A percentile compares a stretch with the other conserved stretches of the same genome.
phyloP scores from a whole-genome alignment of 2,113 vertebrate genomes.

The Daboia siamensis region DNA sequence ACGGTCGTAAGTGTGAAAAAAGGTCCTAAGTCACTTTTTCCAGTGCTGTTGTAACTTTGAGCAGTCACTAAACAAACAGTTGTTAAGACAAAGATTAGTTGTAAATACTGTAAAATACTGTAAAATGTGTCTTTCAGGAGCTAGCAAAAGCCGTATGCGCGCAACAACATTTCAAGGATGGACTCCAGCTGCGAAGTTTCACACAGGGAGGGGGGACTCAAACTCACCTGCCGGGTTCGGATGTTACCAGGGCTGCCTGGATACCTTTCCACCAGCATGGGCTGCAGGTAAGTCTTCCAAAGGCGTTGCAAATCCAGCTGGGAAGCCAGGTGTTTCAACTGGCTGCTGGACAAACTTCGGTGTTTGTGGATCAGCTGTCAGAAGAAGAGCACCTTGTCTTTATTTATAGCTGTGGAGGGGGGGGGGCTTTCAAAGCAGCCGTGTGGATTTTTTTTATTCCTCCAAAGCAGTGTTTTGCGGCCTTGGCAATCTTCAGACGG shows the following conservation, averaged over 20 bases:
- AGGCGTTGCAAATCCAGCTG: slow-evolving; percentile 75
- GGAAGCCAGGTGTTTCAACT: slow-evolving; percentile 70
- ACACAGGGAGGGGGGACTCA: not conserved
- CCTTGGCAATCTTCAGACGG: not conserved
- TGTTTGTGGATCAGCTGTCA: slow-evolving; percentile 68
- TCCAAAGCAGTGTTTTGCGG: not conserved
- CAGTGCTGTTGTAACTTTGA: not conserved
- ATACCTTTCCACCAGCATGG: slow-evolving; percentile 78
- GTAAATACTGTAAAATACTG: not conserved
- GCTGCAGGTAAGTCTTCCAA: slow-evolving; percentile 78
- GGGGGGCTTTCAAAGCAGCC: not conserved
- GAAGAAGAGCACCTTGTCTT: not conserved
- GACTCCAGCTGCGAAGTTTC: not conserved
- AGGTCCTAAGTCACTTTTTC: not conserved
- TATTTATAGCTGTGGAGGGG: too few species aligned
- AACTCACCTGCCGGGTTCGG: slow-evolving; percentile 70
- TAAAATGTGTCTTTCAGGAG: not conserved
- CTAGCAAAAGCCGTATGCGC: not conserved
- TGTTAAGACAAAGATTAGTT: not conserved
- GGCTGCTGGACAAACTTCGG: slow-evolving; percentile 67
- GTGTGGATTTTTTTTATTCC: not conserved
- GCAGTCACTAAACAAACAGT: not conserved
- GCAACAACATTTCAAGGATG: not conserved
- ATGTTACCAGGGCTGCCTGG: slow-evolving; percentile 77
- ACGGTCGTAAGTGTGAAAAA: too few species aligned